Conservation (phyloP, 1,140 invertebrate genomes). For the Tetramorium alpestre region DNA sequence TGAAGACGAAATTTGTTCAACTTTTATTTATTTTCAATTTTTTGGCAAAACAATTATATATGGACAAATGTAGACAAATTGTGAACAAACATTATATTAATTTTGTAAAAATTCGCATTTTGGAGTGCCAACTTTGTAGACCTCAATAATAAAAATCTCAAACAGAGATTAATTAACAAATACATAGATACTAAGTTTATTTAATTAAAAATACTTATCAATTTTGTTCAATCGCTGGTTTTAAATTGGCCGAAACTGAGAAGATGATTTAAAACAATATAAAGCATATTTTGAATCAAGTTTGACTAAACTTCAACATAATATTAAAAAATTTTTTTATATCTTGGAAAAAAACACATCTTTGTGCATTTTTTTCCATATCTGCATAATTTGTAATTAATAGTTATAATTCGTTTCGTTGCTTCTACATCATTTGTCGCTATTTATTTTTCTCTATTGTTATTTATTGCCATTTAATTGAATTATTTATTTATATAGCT, state of each 20-base stretch:
- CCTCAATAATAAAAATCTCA: too few species aligned
- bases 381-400: background rate
- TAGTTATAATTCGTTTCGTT: background rate
- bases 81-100: too few species aligned
- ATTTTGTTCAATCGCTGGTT: background rate
- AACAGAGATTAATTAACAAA: background rate
- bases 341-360: background rate
- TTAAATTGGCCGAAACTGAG: background rate
- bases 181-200: background rate
- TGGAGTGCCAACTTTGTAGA: too few species aligned
- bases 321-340: background rate
- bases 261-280: background rate
- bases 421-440: background rate
- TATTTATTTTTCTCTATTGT: background rate
- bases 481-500: background rate
- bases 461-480: background rate
- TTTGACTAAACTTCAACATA: background rate
- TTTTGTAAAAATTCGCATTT: too few species aligned
- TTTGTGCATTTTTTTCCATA: background rate
- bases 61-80: too few species aligned
- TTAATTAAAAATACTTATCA: slow-evolving; percentile 15
- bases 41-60: too few species aligned
- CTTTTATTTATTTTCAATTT: too few species aligned
- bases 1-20: too few species aligned
- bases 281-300: background rate